Percentiles rank a stretch among this genome's conserved stretches.
These are phyloP conservation scores for Callipepla squamata DNA, from an alignment of 2,113 vertebrate genomes.

Conservation along the genomic window DNA sequence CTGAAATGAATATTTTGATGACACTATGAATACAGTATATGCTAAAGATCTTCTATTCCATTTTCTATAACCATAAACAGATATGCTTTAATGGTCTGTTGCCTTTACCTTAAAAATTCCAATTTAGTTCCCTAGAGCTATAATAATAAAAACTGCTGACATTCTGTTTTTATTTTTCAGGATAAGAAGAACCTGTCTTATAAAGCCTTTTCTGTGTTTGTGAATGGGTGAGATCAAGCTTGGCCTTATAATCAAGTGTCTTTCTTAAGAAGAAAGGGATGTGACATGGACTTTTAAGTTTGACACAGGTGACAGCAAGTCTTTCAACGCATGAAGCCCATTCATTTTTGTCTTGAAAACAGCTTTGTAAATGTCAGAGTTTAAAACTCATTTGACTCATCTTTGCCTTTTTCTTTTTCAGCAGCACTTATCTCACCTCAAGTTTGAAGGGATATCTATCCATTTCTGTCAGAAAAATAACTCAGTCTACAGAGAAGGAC, in stretches of 20 bases:
- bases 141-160: slow-evolving; percentile 77
- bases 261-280: background rate
- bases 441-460: background rate
- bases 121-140: slow-evolving; percentile 70
- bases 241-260: background rate
- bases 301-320: background rate
- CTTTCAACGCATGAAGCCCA: background rate
- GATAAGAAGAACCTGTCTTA: slow-evolving; percentile 28
- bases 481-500: background rate
- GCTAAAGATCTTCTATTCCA: slow-evolving; percentile 69
- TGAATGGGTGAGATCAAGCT: background rate
- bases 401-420: background rate
- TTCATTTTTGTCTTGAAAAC: background rate
- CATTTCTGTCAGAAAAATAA: background rate
- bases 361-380: background rate
- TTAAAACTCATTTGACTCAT: background rate
- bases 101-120: slow-evolving; percentile 77
- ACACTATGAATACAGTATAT: slow-evolving; percentile 64
- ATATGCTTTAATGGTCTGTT: slow-evolving; percentile 73
- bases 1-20: slow-evolving; percentile 72
- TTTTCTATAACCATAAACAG: slow-evolving; percentile 77
- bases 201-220: slow-evolving; percentile 11
- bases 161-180: slow-evolving; percentile 68
- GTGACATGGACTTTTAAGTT: background rate
- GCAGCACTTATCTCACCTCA: background rate